Conservation (phyloP, 1,140 invertebrate genomes). For the Thaumetopoea pityocampa region DNA sequence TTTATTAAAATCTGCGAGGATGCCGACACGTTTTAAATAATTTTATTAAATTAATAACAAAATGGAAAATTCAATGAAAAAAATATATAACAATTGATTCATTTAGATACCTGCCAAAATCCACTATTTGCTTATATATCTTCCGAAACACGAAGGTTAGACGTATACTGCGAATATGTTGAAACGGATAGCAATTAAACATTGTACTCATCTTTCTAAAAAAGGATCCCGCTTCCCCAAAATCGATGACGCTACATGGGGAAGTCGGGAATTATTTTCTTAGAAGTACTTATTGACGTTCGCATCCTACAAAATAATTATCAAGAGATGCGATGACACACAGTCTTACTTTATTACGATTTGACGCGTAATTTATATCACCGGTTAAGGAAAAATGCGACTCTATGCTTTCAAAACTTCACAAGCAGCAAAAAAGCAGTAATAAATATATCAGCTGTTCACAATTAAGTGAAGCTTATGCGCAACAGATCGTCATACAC, state of each 20-base stretch:
- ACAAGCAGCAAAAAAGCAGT: constrained; percentile 9
- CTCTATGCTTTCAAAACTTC: neutral
- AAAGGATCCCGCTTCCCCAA: constrained; percentile 32
- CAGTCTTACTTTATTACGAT: constrained; percentile 10
- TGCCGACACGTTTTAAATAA: no score
- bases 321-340: constrained; percentile 27
- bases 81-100: no score
- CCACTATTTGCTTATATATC: no score
- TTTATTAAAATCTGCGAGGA: no score
- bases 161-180: no score
- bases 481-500: constrained; percentile 20
- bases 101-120: no score
- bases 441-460: constrained; percentile 6
- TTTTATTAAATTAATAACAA: no score
- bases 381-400: constrained; percentile 4
- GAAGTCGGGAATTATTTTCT: constrained; percentile 31
- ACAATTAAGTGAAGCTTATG: constrained; percentile 14
- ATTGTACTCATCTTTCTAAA: constrained; percentile 3
- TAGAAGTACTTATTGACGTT: constrained; percentile 30
- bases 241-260: constrained; percentile 28
- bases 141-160: no score
- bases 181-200: no score
- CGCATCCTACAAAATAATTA: constrained; percentile 34
- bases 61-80: no score
- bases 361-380: constrained; percentile 10